Conservation (phyloP, 2,113 vertebrate species). For the Tyrannus savana region DNA sequence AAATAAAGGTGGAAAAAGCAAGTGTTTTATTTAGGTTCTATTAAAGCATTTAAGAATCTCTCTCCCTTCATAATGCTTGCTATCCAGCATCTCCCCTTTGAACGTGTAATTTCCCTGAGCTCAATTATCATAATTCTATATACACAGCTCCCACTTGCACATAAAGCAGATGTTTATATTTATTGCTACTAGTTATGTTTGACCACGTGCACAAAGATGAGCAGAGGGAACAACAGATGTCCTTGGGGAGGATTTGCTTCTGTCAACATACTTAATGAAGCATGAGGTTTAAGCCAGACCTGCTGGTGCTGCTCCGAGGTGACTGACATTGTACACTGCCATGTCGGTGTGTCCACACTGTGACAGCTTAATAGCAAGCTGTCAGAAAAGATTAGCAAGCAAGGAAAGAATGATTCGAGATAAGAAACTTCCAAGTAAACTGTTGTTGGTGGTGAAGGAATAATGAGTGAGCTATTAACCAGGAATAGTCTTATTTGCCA, state of each 20-base stretch:
- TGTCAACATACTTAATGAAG: background rate
- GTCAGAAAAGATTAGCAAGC: background rate
- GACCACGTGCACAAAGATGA: background rate
- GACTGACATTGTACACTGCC: background rate
- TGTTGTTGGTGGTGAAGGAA: background rate
- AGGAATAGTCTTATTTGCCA: background rate
- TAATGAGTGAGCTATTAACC: background rate
- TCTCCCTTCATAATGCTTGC: background rate
- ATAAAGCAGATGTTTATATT: background rate
- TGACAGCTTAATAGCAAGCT: background rate
- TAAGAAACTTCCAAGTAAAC: background rate
- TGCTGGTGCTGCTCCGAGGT: background rate
- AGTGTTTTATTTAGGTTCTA: background rate
- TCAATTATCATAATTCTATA: background rate
- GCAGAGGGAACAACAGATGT: background rate
- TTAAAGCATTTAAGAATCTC: background rate
- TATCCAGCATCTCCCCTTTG: background rate
- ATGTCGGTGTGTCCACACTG: fast-evolving
- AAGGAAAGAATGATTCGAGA: background rate
- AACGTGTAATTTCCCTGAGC: background rate
- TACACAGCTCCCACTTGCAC: background rate
- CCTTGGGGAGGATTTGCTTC: background rate
- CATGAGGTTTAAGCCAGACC: background rate
- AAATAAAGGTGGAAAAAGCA: background rate
- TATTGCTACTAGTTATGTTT: background rate